Evolutionary conservation across 2,797 vertebrate genomes (phyloP), one percentile per base, ranked within the genome.

Genomic region (Salmo trutta): DNA sequence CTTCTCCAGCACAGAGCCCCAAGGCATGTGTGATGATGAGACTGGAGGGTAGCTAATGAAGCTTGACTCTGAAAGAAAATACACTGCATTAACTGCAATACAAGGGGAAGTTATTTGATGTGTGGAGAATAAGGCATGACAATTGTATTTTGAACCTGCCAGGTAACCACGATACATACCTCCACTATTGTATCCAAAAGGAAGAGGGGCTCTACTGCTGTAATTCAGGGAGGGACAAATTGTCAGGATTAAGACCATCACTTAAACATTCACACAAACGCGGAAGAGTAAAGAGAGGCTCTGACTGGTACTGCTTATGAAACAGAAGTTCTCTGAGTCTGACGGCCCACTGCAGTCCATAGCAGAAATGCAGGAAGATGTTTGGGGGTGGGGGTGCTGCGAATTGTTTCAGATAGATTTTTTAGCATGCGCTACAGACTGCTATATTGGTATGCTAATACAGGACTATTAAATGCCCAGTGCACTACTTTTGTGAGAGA

Each of bases 31-130:
- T 47, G 88, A 84, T 0, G 89, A 93, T 41, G 91, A 92, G 79
- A 91, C 90, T 59, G 90, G 87, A 1, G 91, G 88, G 81, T 93
- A 93, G 83, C 84, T 92, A 78, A 93, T 92, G 83, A 91, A 89
- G 76, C 87, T 86, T 74, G 91, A 89, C 80, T 92, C 93, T 94
- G 88, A 24, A 41, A 75, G 41, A 76, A 29, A 68, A 27, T 24
- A n/a, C 64, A 31, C 65, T 69, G 64, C 8, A 54, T 47, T 36
- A 27, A 68, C 41, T 41, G 24, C 41, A 71, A 29, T 51, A 29
- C 52, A 75, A 52, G 12, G 10, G 21, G 29, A 47, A 17, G 12
- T 76, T 27, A 66, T 47, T 36, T 41, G 19, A 10, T n/a, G n/a
- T 27, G 17, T 52, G 12, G 47, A 52, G 47, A 24, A 73, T 16